Conservation (phyloP, 2,888 invertebrate species). For the Carcina quercana region DNA sequence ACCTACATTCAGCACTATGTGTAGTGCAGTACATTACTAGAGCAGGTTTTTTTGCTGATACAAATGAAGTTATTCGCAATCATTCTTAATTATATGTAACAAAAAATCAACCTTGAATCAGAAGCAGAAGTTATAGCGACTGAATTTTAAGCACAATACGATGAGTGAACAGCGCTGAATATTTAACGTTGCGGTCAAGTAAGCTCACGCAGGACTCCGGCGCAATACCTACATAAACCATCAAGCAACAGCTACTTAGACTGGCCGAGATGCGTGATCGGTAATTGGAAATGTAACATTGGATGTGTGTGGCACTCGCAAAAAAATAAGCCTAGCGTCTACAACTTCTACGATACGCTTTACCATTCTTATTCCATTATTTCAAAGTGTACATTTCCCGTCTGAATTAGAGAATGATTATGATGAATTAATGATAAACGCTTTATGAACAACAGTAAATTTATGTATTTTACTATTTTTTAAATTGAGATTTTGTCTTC, state of each 20-base stretch:
- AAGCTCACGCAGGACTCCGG: slow-evolving; percentile 39
- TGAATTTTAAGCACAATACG: slow-evolving; percentile 53
- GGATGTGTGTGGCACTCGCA: not conserved
- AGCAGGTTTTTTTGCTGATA: no score
- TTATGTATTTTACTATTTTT: no score
- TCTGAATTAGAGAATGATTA: no score
- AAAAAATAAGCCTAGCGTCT: no score
- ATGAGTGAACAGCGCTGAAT: slow-evolving; percentile 54
- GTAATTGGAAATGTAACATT: not conserved
- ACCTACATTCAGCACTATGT: no score
- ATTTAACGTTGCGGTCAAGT: slow-evolving; percentile 59
- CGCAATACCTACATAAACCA: slow-evolving; percentile 2
- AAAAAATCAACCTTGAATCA: slow-evolving; percentile 61
- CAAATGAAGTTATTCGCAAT: no score
- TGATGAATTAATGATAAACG: no score
- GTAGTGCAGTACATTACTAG: no score
- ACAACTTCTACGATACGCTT: no score
- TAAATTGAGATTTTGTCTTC: no score
- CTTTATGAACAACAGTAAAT: no score
- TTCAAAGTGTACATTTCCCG: not conserved
- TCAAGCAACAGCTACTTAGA: slow-evolving; percentile 14
- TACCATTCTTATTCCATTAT: no score
- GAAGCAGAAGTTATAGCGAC: slow-evolving; percentile 51
- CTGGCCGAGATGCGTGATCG: slow-evolving; percentile 17
- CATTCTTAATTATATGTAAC: slow-evolving; percentile 35